Evolutionary conservation across 2,113 vertebrate genomes (phyloP).

Genomic region (Corythornis vintsioides): DNA sequence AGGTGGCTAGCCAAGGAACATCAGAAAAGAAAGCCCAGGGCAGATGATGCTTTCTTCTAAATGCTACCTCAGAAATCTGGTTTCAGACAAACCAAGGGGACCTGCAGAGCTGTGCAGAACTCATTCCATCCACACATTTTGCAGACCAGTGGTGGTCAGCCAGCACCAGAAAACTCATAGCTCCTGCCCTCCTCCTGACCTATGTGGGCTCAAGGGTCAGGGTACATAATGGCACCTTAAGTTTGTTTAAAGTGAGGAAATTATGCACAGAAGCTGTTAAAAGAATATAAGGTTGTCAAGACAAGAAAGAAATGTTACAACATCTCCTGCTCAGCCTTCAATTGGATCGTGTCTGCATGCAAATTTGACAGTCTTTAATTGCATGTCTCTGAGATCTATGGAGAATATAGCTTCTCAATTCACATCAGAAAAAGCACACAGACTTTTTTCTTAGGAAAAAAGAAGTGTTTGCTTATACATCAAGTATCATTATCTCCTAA

Average conservation of each 20-base stretch:
- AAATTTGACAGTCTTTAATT: conserved; percentile 60
- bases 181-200: neutral
- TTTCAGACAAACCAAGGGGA: neutral
- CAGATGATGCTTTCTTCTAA: neutral
- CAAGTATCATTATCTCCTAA: neutral
- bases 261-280: conserved; percentile 32
- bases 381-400: conserved; percentile 37
- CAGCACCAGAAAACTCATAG: neutral
- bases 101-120: neutral
- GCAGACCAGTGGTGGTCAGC: neutral
- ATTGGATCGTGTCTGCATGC: conserved; percentile 1
- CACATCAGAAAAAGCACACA: conserved; percentile 21
- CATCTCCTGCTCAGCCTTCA: conserved; percentile 47
- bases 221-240: neutral
- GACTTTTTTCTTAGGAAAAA: neutral
- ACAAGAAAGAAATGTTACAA: conserved; percentile 25
- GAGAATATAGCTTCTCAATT: conserved; percentile 40
- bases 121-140: neutral
- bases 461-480: neutral
- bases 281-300: conserved; percentile 55
- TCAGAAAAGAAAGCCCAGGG: neutral
- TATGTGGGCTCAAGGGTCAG: accelerated
- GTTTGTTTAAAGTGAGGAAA: conserved; percentile 47
- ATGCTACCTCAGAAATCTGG: neutral
- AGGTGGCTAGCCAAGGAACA: neutral